A percentile compares a stretch with the other conserved stretches of the same genome.
These are phyloP conservation scores for Eucera pruinosa DNA, from an alignment of 2,888 invertebrate species.

Conservation along the genomic window DNA sequence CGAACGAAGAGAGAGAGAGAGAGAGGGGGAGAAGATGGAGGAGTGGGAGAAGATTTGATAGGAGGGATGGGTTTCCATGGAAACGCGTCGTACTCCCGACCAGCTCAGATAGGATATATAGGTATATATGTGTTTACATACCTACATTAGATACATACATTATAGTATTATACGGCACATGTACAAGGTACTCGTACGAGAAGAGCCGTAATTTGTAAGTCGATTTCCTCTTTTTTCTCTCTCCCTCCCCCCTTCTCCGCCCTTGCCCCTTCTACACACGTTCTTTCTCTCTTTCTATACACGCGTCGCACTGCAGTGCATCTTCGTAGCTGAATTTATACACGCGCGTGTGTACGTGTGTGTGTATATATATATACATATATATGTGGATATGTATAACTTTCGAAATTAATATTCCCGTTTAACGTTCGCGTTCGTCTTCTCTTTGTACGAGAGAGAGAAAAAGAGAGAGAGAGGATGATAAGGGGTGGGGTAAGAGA, in stretches of 20 bases:
- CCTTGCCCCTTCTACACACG: no score
- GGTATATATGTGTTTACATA: slow-evolving; percentile 63
- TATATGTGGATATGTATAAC: no score
- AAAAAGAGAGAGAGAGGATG: no score
- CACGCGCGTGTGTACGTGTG: no score
- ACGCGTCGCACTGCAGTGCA: slow-evolving; percentile 43
- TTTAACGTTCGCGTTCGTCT: no score
- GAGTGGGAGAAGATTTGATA: slow-evolving; percentile 68
- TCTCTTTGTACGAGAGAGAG: no score
- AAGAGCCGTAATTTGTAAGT: slow-evolving; percentile 68
- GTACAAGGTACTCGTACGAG: slow-evolving; percentile 62
- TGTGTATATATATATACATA: no score
- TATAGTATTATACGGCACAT: slow-evolving; percentile 63
- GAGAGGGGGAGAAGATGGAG: slow-evolving; percentile 3
- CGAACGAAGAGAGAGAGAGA: slow-evolving; percentile 4
- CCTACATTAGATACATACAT: slow-evolving; percentile 67
- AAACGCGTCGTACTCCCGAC: slow-evolving; percentile 77
- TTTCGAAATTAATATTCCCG: slow-evolving; percentile 45
- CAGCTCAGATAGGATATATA: slow-evolving; percentile 71
- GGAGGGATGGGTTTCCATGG: slow-evolving; percentile 81
- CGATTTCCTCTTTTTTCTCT: slow-evolving; percentile 60
- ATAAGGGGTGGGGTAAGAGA: no score
- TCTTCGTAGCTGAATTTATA: slow-evolving; percentile 43
- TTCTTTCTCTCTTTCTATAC: background rate
- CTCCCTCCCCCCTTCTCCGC: no score